These are phyloP conservation scores for Forficula auricularia DNA, from an alignment of 1,140 invertebrate species.

Conservation along the genomic window DNA sequence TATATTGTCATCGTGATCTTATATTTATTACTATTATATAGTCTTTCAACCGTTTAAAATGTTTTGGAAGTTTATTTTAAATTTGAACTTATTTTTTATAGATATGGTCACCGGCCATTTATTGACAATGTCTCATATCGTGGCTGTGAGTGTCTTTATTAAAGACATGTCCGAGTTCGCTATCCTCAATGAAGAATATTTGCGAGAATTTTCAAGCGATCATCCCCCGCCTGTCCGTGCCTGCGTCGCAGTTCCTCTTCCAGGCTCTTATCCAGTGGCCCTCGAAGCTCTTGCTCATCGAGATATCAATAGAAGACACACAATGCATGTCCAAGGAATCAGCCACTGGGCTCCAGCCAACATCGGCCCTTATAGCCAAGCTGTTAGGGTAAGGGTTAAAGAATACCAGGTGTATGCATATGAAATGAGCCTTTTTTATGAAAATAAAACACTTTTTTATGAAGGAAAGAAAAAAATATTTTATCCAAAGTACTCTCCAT, in stretches of 20 bases:
- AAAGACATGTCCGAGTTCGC: conserved; percentile 62
- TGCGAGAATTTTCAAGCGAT: conserved; percentile 45
- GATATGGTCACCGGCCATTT: conserved; percentile 16
- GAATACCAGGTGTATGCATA: too few species aligned
- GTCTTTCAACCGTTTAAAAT: too few species aligned
- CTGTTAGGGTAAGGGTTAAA: conserved; percentile 43
- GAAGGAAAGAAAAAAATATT: too few species aligned
- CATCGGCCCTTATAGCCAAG: conserved; percentile 90
- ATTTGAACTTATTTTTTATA: conserved; percentile 11
- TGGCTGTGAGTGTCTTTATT: conserved; percentile 65
- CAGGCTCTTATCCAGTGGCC: conserved; percentile 48
- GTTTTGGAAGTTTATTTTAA: too few species aligned
- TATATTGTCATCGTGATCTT: too few species aligned
- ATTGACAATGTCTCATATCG: conserved; percentile 41
- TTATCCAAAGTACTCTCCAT: too few species aligned
- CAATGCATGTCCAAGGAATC: conserved; percentile 84
- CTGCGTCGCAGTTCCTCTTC: conserved; percentile 66
- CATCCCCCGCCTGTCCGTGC: conserved; percentile 73
- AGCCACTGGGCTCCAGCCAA: conserved; percentile 93
- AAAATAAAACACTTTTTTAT: too few species aligned
- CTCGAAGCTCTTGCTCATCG: conserved; percentile 59
- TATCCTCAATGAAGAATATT: conserved; percentile 59
- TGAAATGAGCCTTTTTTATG: too few species aligned
- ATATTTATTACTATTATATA: too few species aligned
- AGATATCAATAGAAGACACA: conserved; percentile 27